Evolutionary conservation across 1,140 invertebrate species (phyloP).

Genomic region (Globodera rostochiensis): DNA sequence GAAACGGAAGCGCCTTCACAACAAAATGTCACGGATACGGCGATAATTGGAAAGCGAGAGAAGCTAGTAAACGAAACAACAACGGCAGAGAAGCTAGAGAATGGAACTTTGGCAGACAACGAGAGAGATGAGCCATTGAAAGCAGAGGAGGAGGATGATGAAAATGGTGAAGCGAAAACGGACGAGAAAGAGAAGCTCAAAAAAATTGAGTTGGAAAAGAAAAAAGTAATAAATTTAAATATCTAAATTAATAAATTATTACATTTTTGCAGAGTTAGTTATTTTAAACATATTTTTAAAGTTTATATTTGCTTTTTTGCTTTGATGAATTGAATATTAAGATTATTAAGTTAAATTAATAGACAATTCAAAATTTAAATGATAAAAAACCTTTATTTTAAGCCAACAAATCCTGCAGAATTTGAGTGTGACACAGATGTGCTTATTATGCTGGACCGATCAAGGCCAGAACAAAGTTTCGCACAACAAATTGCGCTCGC

Average conservation of each 20-base stretch:
- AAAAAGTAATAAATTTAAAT: not conserved
- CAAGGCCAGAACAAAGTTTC: slow-evolving; percentile 18
- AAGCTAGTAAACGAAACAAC: not conserved
- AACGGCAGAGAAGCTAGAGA: not conserved
- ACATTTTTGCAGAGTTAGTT: too few relatives aligned
- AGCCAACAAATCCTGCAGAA: not conserved
- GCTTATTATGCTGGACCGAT: slow-evolving; percentile 31
- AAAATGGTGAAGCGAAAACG: not conserved
- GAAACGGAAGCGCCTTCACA: too few relatives aligned
- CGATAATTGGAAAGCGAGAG: not conserved
- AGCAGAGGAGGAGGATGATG: not conserved
- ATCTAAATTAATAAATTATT: not conserved
- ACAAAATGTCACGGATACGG: not conserved
- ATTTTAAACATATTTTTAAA: too few relatives aligned
- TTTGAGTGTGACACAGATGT: slow-evolving; percentile 37
- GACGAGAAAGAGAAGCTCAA: not conserved
- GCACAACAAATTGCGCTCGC: slow-evolving; percentile 32
- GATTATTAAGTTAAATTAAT: too few relatives aligned
- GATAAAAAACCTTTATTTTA: not conserved
- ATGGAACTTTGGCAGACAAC: not conserved
- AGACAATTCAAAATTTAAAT: too few relatives aligned
- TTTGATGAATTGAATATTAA: too few relatives aligned
- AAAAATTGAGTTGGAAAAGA: not conserved
- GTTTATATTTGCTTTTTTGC: too few relatives aligned
- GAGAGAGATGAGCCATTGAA: not conserved